phyloP scores from a whole-genome alignment of 1,140 invertebrate species.

The Leptoteleia sp. region DNA sequence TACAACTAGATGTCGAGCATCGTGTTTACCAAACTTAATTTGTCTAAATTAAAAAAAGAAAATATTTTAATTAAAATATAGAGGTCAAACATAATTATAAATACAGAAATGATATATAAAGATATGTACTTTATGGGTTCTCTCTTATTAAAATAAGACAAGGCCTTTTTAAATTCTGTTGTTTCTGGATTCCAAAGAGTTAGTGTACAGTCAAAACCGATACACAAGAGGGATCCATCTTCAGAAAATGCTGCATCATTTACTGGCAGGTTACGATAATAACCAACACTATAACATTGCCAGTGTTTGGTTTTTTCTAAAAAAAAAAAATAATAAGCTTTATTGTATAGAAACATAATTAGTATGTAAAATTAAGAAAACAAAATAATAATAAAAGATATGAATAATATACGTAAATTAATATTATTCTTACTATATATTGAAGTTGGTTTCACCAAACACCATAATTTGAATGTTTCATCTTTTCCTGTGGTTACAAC shows the following conservation, averaged over 20 bases:
- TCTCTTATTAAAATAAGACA: constrained; percentile 73
- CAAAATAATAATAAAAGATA: too few relatives aligned
- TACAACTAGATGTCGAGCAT: constrained; percentile 85
- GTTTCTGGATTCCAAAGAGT: constrained; percentile 86
- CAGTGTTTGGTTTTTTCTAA: constrained; percentile 82
- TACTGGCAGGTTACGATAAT: constrained; percentile 83
- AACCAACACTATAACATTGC: constrained; percentile 85
- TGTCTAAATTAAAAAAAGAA: constrained; percentile 80
- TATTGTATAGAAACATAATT: too few relatives aligned
- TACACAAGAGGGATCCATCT: constrained; percentile 89
- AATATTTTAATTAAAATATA: background rate
- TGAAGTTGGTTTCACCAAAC: too few relatives aligned
- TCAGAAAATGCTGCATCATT: constrained; percentile 85
- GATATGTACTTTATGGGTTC: constrained; percentile 73
- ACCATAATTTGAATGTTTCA: too few relatives aligned
- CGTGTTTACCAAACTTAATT: constrained; percentile 85
- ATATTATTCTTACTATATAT: too few relatives aligned
- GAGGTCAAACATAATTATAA: constrained; percentile 17
- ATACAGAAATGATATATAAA: too few relatives aligned
- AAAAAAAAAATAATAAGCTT: constrained; percentile 56
- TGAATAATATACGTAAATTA: too few relatives aligned
- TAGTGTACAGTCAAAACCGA: constrained; percentile 85
- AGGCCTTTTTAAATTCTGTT: constrained; percentile 81
- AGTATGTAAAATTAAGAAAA: too few relatives aligned
- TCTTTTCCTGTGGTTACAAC: too few relatives aligned